These are phyloP conservation scores for Xiphorhynchus erythropygius DNA, from an alignment of 2,797 vertebrate genomes.

Conservation along the genomic window DNA sequence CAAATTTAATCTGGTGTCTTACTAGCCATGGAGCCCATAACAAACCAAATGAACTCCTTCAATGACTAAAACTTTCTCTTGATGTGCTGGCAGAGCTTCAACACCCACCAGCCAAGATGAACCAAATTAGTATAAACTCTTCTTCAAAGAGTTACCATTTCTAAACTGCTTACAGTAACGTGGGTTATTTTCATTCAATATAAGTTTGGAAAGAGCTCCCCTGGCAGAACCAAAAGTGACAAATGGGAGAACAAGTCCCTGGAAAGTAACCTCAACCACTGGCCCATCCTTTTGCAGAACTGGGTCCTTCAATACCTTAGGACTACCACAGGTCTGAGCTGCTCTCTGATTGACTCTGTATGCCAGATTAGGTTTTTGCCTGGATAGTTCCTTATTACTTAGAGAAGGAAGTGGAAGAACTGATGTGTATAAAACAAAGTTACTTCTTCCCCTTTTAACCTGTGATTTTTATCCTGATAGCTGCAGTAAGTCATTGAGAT, in stretches of 20 bases:
- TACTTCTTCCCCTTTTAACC: constrained; percentile 44
- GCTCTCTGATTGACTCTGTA: neutral
- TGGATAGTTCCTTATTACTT: neutral
- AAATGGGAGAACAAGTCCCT: neutral
- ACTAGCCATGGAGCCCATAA: neutral
- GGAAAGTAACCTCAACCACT: neutral
- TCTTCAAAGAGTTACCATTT: neutral
- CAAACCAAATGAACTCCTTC: neutral
- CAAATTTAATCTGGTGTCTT: neutral
- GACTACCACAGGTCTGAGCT: neutral
- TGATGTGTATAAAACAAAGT: constrained; percentile 26
- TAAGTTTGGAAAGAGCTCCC: neutral
- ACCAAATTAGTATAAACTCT: neutral
- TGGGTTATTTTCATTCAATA: neutral
- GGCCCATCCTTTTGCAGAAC: neutral
- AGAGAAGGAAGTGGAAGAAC: constrained; percentile 55
- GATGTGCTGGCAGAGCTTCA: neutral
- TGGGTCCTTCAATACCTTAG: neutral
- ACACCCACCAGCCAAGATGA: neutral
- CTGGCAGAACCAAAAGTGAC: neutral
- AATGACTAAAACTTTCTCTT: neutral
- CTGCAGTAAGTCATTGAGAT: neutral
- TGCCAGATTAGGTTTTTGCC: neutral
- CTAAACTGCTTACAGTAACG: neutral
- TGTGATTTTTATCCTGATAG: neutral